Base-by-base conservation (phyloP, 1,140 invertebrate genomes). In the Zaprionus gabonicus region DNA sequence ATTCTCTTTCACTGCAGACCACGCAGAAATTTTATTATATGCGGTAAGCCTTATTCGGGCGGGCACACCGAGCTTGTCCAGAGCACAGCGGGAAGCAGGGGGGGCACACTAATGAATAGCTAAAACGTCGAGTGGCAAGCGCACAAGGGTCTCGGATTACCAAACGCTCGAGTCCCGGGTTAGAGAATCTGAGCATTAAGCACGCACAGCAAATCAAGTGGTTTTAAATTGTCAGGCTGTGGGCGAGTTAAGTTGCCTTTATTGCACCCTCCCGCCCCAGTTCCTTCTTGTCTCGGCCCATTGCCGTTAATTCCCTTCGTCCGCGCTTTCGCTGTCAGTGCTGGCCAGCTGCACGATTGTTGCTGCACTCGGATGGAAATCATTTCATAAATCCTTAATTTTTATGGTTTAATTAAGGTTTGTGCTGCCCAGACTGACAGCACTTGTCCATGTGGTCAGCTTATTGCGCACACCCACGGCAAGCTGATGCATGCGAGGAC, bases 321-420 rank as follows among this genome's bases (percentile, higher is more conserved):
- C 17, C 17, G 17, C 31, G 7, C 13, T 28, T n/a, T 23, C 15
- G 15, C 13, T n/a, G 44, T 59, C 25, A 15, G 44, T 12, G 20
- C 20, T 27, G 57, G 17, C 23, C 15, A 38, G 31, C 12, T 71
- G 53, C 72, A 53, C 10, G 34, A 25, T 59, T 27, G 25, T 17
- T 15, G 17, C 27, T 66, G 46, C 66, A 67, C 62, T 62, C 10
- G 66, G 49, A 38, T 46, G 63, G 56, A 60, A 79, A 81, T 84
- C 66, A 69, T 79, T 90, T 90, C 71, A 90, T 88, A 80, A 88
- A 88, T 88, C 84, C 81, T 88, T 90, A 90, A 88, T 88, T 90
- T 88, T 79, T 75, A 88, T 90, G 81, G 68, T 79, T 90, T 90
- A 81, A 88, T 88, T 88, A 84, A 81, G 71, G 60, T 49, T 57